A percentile compares a stretch with the other conserved stretches of the same genome.
Conservation (phyloP, 2,797 vertebrate species). For the Anabacerthia variegaticeps region DNA sequence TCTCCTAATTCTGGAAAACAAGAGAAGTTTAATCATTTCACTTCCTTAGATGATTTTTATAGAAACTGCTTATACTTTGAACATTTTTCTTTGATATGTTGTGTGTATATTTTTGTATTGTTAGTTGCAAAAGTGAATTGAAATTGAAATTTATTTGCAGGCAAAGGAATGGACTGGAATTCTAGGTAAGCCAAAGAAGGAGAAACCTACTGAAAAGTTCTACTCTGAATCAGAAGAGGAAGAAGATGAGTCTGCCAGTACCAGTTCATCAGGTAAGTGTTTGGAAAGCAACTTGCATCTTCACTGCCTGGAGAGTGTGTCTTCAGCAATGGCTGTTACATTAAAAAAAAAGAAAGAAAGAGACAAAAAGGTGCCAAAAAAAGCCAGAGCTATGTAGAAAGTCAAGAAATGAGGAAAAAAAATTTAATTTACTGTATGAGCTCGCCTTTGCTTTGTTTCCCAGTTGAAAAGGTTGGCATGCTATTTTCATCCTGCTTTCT, state of each 20-base stretch:
- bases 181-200: constrained; percentile 79
- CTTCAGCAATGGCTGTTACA: background rate
- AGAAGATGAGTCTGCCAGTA: constrained; percentile 77
- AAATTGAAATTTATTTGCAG: constrained; percentile 68
- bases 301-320: background rate
- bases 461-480: background rate
- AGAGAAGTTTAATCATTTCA: background rate
- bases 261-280: constrained; percentile 77
- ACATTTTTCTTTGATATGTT: background rate
- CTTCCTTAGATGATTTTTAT: background rate
- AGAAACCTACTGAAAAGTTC: constrained; percentile 86
- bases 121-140: background rate
- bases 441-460: background rate
- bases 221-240: constrained; percentile 91
- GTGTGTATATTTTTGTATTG: background rate
- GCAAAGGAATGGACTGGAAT: constrained; percentile 80
- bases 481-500: background rate
- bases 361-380: background rate
- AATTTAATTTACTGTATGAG: background rate
- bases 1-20: background rate
- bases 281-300: background rate
- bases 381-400: background rate
- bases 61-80: background rate
- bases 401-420: background rate
- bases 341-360: background rate